Evolutionary conservation across 2,113 vertebrate genomes (phyloP).

Genomic region (Cyrtonyx montezumae): DNA sequence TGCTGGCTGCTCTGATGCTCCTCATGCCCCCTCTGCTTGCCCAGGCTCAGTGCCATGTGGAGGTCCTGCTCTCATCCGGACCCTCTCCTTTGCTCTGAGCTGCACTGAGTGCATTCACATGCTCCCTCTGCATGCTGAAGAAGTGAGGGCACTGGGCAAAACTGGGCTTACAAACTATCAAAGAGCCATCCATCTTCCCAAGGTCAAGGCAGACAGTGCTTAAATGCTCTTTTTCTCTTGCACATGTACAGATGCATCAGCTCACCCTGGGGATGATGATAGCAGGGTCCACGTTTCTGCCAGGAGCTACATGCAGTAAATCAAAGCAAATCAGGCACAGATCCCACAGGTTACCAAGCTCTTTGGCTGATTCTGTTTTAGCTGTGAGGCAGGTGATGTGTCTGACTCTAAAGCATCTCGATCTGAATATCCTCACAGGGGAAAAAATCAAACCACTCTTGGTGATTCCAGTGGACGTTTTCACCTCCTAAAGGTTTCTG

Average conservation of each 20-base stretch:
- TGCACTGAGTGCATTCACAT: background rate
- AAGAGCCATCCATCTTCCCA: background rate
- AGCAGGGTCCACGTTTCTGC: background rate
- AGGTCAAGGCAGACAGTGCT: background rate
- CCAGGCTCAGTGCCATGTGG: background rate
- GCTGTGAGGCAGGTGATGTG: background rate
- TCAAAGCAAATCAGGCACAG: background rate
- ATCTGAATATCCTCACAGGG: background rate
- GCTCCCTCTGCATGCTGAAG: background rate
- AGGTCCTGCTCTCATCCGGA: rapidly evolving
- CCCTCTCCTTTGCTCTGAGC: background rate
- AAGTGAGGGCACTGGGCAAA: background rate
- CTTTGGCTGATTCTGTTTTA: background rate
- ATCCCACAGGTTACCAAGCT: background rate
- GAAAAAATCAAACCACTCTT: background rate
- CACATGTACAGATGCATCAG: background rate
- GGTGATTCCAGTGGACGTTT: background rate
- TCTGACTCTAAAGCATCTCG: background rate
- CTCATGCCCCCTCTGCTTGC: background rate
- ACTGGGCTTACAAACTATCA: background rate
- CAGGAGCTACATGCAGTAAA: background rate
- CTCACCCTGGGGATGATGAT: background rate
- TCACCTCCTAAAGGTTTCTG: background rate
- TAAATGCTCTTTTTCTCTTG: background rate
- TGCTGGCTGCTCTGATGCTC: background rate